These are phyloP conservation scores for Drosophila dunni DNA, from an alignment of 1,140 invertebrate species.

Conservation along the genomic window DNA sequence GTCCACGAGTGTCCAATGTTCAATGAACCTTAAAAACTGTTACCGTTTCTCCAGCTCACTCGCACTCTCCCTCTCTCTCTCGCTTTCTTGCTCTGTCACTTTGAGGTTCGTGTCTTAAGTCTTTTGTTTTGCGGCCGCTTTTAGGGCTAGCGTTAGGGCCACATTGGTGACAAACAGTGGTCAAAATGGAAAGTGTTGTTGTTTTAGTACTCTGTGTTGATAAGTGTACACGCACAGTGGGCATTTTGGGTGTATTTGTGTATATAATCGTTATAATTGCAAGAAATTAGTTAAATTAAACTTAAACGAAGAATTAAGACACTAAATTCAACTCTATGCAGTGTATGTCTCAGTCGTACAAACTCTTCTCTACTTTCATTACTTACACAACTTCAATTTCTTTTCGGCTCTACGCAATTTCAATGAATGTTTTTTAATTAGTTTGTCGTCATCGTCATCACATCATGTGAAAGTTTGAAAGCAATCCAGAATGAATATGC, in stretches of 20 bases:
- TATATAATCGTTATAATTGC: too few species aligned
- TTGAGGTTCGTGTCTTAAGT: constrained; percentile 48
- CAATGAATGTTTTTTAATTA: constrained; percentile 56
- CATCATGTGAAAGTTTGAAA: constrained; percentile 30
- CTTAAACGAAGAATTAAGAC: too few species aligned
- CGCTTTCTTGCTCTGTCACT: not conserved
- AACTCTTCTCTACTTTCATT: not conserved
- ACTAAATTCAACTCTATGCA: too few species aligned
- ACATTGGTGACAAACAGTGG: constrained; percentile 25
- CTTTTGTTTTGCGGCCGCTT: constrained; percentile 33
- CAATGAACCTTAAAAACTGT: constrained; percentile 55
- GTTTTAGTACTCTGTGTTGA: not conserved
- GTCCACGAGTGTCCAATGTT: constrained; percentile 43
- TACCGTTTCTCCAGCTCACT: constrained; percentile 37
- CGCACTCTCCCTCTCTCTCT: not conserved
- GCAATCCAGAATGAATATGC: not conserved
- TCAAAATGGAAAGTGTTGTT: constrained; percentile 33
- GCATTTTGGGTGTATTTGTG: too few species aligned
- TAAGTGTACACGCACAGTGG: too few species aligned
- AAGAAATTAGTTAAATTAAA: too few species aligned
- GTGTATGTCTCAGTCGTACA: not conserved
- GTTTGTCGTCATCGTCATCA: not conserved
- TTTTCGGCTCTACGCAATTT: constrained; percentile 22
- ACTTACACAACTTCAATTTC: not conserved
- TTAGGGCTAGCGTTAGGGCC: not conserved